phyloP scores from a whole-genome alignment of 2,113 vertebrate species.

The Numenius arquata region DNA sequence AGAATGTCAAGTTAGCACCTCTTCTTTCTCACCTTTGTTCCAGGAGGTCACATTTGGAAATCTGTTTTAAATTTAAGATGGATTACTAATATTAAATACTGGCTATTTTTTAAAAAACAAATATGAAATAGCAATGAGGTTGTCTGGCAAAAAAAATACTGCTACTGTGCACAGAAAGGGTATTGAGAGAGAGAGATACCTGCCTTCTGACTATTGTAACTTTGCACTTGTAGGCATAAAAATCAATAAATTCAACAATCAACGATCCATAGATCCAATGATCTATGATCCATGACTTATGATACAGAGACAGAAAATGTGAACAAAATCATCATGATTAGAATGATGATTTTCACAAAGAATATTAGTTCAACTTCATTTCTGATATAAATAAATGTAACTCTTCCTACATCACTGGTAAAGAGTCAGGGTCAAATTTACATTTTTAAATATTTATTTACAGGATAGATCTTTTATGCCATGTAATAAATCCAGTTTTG shows the following conservation, averaged over 20 bases:
- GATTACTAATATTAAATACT: not conserved
- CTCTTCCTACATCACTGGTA: not conserved
- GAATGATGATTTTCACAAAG: not conserved
- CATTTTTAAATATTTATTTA: not conserved
- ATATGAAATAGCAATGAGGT: not conserved
- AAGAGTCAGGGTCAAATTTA: not conserved
- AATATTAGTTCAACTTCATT: not conserved
- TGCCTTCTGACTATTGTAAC: not conserved
- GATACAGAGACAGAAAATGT: not conserved
- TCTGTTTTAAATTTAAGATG: slow-evolving; percentile 11
- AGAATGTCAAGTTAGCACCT: not conserved
- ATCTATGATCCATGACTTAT: not conserved
- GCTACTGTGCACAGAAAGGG: not conserved
- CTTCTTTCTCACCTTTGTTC: not conserved
- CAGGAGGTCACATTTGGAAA: not conserved
- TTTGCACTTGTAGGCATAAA: not conserved
- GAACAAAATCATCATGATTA: not conserved
- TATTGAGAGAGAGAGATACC: not conserved
- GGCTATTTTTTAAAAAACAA: not conserved
- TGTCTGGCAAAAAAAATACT: not conserved
- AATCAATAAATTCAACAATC: not conserved
- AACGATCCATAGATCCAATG: too few relatives aligned
- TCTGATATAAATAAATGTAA: not conserved
- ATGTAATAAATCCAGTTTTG: not conserved
- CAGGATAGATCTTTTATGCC: not conserved